Conservation (phyloP, 2,113 vertebrate genomes). For the cattle (Bos taurus) region DNA sequence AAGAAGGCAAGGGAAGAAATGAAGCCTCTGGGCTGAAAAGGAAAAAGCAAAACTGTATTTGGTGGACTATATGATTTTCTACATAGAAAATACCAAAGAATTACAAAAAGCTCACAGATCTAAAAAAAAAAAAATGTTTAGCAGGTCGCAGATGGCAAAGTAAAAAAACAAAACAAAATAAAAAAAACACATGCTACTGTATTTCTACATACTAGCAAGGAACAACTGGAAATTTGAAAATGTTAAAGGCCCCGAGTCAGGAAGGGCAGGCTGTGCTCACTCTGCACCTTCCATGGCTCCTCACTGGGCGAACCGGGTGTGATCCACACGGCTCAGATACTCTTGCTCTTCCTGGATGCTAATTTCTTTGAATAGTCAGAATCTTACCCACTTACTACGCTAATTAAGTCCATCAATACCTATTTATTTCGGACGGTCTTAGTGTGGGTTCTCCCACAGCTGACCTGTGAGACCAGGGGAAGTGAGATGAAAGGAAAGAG, state of each 20-base stretch:
- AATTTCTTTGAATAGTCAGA: neutral
- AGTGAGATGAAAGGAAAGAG: neutral
- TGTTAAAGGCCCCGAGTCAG: neutral
- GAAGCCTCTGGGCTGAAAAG: accelerated
- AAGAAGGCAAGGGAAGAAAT: neutral
- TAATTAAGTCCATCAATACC: neutral
- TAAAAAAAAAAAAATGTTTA: neutral
- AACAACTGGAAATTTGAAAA: neutral
- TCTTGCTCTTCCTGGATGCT: neutral
- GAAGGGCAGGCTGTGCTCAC: accelerated
- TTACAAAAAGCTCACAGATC: neutral
- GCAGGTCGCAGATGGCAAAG: neutral
- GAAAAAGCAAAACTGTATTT: neutral
- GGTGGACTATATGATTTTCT: neutral
- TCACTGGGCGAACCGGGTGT: neutral
- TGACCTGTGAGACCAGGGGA: neutral
- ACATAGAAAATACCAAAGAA: neutral
- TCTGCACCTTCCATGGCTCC: neutral
- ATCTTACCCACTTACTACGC: neutral
- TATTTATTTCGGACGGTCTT: neutral
- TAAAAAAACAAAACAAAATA: neutral
- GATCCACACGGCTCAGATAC: accelerated
- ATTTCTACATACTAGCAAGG: neutral
- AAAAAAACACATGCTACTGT: neutral
- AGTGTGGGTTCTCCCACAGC: neutral